A percentile compares a stretch with the other conserved stretches of the same genome.
These are phyloP conservation scores for Macrobrachium nipponense DNA, from an alignment of 1,140 invertebrate genomes.

Conservation along the genomic window DNA sequence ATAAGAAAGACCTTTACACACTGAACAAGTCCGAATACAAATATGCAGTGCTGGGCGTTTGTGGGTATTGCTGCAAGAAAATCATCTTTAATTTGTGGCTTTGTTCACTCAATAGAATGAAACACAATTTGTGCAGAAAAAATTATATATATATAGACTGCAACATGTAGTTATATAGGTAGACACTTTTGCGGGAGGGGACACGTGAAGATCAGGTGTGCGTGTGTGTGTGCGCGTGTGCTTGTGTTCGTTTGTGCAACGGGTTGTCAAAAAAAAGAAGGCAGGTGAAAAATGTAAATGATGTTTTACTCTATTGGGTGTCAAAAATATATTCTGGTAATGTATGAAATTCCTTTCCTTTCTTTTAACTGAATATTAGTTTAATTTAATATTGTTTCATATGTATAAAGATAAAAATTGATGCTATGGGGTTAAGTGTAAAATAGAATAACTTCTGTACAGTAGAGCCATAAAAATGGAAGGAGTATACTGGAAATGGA, in stretches of 20 bases:
- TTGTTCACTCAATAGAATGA: conserved; percentile 58
- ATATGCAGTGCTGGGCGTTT: conserved; percentile 48
- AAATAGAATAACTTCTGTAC: conserved; percentile 38
- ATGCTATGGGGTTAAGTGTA: conserved; percentile 38
- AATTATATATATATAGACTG: conserved; percentile 44
- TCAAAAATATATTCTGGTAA: not conserved
- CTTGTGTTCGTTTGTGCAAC: conserved; percentile 28
- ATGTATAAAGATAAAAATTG: conserved; percentile 14
- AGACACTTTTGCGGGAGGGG: conserved; percentile 38
- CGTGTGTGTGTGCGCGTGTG: conserved; percentile 36
- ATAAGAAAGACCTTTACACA: conserved; percentile 15
- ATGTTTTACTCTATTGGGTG: conserved; percentile 38
- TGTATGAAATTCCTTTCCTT: too few relatives aligned
- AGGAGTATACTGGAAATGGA: not conserved
- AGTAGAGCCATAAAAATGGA: conserved; percentile 8
- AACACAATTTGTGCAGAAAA: conserved; percentile 58
- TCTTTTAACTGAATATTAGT: too few relatives aligned
- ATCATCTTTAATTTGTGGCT: conserved; percentile 32
- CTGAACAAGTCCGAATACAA: conserved; percentile 34
- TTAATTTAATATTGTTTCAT: not conserved
- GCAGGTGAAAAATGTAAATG: conserved; percentile 3
- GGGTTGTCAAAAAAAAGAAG: conserved; percentile 24
- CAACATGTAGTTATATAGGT: conserved; percentile 51
- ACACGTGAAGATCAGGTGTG: conserved; percentile 41
- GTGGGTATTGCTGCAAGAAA: conserved; percentile 49